Conservation (phyloP, 2,888 invertebrate species). For the Heliconius ismenius region DNA sequence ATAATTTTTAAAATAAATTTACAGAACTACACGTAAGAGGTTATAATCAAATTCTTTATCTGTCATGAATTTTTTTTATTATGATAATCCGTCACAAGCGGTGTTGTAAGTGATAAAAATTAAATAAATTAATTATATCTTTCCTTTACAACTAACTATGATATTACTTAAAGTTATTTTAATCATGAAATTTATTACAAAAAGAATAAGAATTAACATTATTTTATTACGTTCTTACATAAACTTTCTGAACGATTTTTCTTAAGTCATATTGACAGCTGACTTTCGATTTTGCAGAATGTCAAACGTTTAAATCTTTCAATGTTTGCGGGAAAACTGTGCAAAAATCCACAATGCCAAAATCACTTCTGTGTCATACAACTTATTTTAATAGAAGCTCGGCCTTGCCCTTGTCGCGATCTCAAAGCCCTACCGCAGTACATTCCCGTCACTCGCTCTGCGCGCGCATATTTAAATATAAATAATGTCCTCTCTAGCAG, state of each 20-base stretch:
- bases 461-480: constrained; percentile 51
- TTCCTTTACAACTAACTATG: neutral
- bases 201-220: neutral
- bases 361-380: constrained; percentile 34
- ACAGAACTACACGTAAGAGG: constrained; percentile 52
- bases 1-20: constrained; percentile 32
- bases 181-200: neutral
- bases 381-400: constrained; percentile 44
- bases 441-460: constrained; percentile 44
- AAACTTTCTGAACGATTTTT: neutral
- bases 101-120: neutral
- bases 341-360: constrained; percentile 47
- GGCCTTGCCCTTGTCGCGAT: constrained; percentile 22
- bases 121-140: neutral
- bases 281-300: neutral
- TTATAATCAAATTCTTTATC: constrained; percentile 51
- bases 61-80: constrained; percentile 43
- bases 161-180: neutral
- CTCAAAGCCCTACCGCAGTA: constrained; percentile 49
- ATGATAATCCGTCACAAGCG: constrained; percentile 8
- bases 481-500: constrained; percentile 65
- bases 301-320: constrained; percentile 17
- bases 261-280: neutral
- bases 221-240: constrained; percentile 1
- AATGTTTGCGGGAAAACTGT: constrained; percentile 39